Base-by-base conservation (phyloP, 2,797 vertebrate species). In the Anableps anableps region DNA sequence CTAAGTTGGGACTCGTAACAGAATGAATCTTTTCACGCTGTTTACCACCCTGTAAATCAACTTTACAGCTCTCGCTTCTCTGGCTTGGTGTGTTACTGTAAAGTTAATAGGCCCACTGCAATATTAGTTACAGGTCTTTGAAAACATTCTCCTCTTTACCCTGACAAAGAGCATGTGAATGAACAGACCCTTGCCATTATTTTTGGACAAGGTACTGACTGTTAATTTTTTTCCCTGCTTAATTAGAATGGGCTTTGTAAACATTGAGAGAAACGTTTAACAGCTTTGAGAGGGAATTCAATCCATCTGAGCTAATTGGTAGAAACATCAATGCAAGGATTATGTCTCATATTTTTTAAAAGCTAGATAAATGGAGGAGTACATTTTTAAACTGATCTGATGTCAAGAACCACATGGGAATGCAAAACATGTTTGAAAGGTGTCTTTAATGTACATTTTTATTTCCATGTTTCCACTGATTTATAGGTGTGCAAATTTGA, bases 41-140 rank as follows among this genome's bases (percentile, higher is more conserved):
- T 83, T 72, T 76, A 75, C 86, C 58, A 1, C 82, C 87, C 87
- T 48, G 45, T 74, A 79, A 78, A 85, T 89, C 79, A 70, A 79
- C 88, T 92, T 92, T 79, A 83, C 88, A 90, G 78, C 83, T 89
- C 90, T 90, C 88, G 80, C 78, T 79, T 72, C 64, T 84, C 90
- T 91, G 86, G 68, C 83, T 82, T 62, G 76, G 76, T 83, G 83
- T 85, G 86, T 94, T 92, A 88, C 85, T 86, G 86, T 90, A 68
- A 90, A 90, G 83, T 92, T 94, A 93, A 95, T 91, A 78, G 91
- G 85, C 85, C 93, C 88, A 78, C 77, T 86, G 92, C 82, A 90
- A 73, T 80, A 70, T 64, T 81, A 83, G 87, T 86, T 81, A 60
- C 81, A 77, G 73, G 80, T 85, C 79, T 90, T 86, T 83, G 75